A percentile compares a stretch with the other conserved stretches of the same genome.
phyloP scores from a whole-genome alignment of 2,797 vertebrate species.

The Darevskia nairensis region DNA sequence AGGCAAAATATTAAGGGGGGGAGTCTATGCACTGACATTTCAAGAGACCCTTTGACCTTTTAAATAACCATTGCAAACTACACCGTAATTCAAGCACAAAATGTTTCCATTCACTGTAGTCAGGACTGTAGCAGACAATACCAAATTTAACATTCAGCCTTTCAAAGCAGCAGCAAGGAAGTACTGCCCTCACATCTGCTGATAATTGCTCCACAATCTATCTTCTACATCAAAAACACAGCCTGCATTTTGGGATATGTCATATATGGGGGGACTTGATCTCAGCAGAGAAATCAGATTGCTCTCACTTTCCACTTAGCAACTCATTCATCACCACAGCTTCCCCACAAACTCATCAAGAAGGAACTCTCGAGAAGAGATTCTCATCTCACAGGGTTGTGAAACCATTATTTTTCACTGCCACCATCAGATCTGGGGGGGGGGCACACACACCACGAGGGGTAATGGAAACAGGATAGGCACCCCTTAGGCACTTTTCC shows the following conservation, averaged over 20 bases:
- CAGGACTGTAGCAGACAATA: slow-evolving; percentile 37
- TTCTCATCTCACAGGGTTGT: background rate
- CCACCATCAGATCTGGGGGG: background rate
- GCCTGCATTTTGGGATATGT: background rate
- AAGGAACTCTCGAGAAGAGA: background rate
- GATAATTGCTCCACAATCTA: slow-evolving; percentile 37
- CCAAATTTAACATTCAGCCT: slow-evolving; percentile 50
- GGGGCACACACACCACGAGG: background rate
- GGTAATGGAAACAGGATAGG: background rate
- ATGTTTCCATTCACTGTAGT: background rate
- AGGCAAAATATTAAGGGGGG: slow-evolving; percentile 33
- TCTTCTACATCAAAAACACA: background rate
- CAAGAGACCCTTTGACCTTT: too few species aligned
- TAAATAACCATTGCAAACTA: background rate
- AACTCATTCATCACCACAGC: background rate
- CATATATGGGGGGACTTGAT: background rate
- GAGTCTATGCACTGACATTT: background rate
- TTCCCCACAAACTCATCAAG: background rate
- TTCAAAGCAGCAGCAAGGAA: slow-evolving; percentile 12
- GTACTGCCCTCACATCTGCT: slow-evolving; percentile 32
- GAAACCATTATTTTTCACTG: background rate
- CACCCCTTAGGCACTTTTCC: background rate
- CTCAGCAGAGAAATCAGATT: background rate
- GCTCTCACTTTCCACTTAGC: background rate
- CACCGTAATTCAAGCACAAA: slow-evolving; percentile 22